phyloP scores from a whole-genome alignment of 2,113 vertebrate species.

The Smithornis capensis region DNA sequence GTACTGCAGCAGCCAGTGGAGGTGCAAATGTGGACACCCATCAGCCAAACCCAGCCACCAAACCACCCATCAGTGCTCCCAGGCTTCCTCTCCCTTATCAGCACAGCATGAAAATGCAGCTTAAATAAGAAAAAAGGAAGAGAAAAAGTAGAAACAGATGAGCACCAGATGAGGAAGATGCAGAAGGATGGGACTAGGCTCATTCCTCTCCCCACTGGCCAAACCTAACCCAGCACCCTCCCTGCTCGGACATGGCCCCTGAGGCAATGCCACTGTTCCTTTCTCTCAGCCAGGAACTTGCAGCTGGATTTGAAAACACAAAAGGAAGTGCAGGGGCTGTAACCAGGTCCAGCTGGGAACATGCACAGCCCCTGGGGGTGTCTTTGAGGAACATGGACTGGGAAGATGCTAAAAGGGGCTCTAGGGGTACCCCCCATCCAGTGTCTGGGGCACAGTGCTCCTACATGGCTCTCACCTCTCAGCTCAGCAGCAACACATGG shows the following conservation, averaged over 20 bases:
- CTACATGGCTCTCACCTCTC: rapidly evolving
- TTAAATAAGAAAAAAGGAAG: background rate
- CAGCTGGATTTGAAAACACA: background rate
- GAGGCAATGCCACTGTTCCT: background rate
- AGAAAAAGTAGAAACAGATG: background rate
- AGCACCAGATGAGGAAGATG: background rate
- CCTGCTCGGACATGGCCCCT: rapidly evolving
- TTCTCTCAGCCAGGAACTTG: background rate
- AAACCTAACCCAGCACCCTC: background rate
- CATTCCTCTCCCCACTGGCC: background rate
- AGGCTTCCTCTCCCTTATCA: background rate
- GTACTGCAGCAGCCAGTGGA: background rate
- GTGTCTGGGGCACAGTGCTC: rapidly evolving
- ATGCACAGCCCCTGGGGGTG: background rate
- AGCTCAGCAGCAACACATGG: background rate
- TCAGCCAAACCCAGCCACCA: background rate
- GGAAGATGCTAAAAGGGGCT: background rate
- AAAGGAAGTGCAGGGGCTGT: background rate
- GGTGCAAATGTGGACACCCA: background rate
- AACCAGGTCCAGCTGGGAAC: background rate
- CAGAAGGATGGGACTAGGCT: background rate
- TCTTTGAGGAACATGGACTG: rapidly evolving
- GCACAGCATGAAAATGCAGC: background rate
- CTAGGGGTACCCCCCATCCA: rapidly evolving
- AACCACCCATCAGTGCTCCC: background rate